Base-by-base conservation (phyloP, 1,140 invertebrate genomes). In the Trinorchestia longiramus region DNA sequence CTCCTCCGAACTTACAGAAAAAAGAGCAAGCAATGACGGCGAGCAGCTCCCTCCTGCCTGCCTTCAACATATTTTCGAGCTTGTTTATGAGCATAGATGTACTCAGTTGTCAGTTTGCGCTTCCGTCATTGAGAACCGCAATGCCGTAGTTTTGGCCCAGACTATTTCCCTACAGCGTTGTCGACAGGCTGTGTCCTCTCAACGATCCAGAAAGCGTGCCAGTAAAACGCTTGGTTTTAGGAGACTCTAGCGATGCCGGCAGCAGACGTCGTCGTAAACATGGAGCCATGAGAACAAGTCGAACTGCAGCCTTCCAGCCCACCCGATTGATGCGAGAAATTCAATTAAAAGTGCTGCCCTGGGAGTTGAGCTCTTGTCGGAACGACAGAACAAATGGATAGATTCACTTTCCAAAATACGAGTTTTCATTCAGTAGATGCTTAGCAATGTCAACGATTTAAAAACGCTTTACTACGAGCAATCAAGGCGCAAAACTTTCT, bases 321-420 rank as follows among this genome's bases (percentile, higher is more conserved):
- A 40, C 44, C 36, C 92, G 44, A 94, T 94, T 94, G 92, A 94
- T 94, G 92, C 43, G 43, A 45, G 92, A 94, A 94, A 94, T 94
- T 94, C 92, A 94, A 94, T 94, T 94, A 94, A 47, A 94, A 94
- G 92, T 94, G 92, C 92, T 44, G 92, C 43, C 92, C 44, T 45
- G 43, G 43, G 44, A 94, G 43, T 94, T 43, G 40, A 43, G 92
- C 43, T 45, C 88, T 90, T 90, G 88, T 90, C 88, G n/a, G 11
- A 90, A 90, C 88, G n/a, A 43, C 43, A 41, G 41, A 90, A 90
- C 88, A 43, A 90, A 90, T 90, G 88, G 88, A 77, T 77, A 77
- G 62, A 77, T 77, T 77, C 62, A 77, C 62, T 77, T 77, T 77
- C 62, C 62, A 23, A 77, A 77, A 77, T 77, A 77, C 62, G 62